Evolutionary conservation across 35 echinoderm and acorn worm genomes (phyloP).

Genomic region (Stichopus chloronotus): DNA sequence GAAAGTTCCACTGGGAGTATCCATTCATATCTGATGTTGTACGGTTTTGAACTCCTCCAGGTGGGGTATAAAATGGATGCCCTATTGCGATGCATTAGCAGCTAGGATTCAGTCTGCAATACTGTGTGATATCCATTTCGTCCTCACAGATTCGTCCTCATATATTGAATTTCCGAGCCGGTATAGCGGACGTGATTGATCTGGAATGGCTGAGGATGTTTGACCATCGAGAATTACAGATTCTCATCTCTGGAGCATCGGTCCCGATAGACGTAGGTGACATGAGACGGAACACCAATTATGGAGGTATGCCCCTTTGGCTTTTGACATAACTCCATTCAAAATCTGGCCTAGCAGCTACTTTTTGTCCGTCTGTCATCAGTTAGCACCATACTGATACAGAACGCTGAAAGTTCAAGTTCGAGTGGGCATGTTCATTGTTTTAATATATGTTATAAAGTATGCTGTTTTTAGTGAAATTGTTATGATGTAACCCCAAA

Average conservation of each 20-base stretch:
- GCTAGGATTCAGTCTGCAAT: too few species aligned
- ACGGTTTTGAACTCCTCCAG: too few species aligned
- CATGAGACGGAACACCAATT: conserved; percentile 84
- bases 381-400: too few species aligned
- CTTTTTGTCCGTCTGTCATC: background rate
- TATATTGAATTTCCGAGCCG: conserved; percentile 84
- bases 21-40: too few species aligned
- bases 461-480: too few species aligned
- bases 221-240: conserved; percentile 90
- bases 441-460: too few species aligned
- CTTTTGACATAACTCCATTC: background rate
- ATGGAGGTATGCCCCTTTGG: conserved; percentile 64
- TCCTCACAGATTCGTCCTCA: conserved; percentile 82
- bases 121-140: background rate
- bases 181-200: conserved; percentile 86
- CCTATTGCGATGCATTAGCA: too few species aligned
- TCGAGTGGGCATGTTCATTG: too few species aligned
- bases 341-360: background rate
- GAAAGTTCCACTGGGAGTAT: too few species aligned
- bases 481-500: too few species aligned
- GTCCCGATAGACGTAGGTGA: conserved; percentile 91
- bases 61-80: too few species aligned
- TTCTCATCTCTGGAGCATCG: conserved; percentile 89
- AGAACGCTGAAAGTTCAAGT: too few species aligned
- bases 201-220: conserved; percentile 96